Base-by-base conservation (phyloP, 2,113 vertebrate species). In the Rhombomys opimus region DNA sequence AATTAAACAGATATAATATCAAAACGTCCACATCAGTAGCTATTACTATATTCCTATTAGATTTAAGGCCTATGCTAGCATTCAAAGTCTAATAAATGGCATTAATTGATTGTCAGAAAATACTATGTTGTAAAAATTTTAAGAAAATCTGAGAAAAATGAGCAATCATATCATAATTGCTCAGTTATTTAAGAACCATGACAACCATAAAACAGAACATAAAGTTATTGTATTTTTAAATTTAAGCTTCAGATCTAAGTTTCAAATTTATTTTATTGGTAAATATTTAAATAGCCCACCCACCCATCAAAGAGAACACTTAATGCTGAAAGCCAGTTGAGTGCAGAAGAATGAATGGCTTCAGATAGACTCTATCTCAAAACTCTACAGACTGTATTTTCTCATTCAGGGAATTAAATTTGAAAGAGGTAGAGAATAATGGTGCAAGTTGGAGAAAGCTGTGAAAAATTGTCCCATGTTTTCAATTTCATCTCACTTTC, bases 391-490 rank as follows among this genome's bases (percentile, higher is more conserved):
- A 77, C 93, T 90, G 0, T 46, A 73, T 92, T 96, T 95, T 50
- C 57, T 96, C 10, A 3, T 13, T 91, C 14, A 76, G 88, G 86
- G 72, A 92, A 87, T 96, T 92, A 96, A 94, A 94, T 96, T 92
- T 90, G 90, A 95, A 94, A 96, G 80, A 87, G 93, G 94, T 87
- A 77, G 96, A 86, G 77, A 95, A 73, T 95, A 87, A 89, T 91
- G 81, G 88, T 65, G 86, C 94, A 90, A 93, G 65, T 81, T 95
- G 41, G 38, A 81, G 84, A 95, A 95, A 93, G 88, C 81, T 88
- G 23, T 97, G 87, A 97, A 94, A 97, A 96, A 95, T 96, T 89
- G 94, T 92, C 86, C n/a, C 78, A 10, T 96, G 87, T 91, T 97
- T 98, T 96, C 96, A 97, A 89, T 97, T 96, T 97, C 73, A 89